phyloP scores from a whole-genome alignment of 2,113 vertebrate genomes.

The Toxotes chatareus region DNA sequence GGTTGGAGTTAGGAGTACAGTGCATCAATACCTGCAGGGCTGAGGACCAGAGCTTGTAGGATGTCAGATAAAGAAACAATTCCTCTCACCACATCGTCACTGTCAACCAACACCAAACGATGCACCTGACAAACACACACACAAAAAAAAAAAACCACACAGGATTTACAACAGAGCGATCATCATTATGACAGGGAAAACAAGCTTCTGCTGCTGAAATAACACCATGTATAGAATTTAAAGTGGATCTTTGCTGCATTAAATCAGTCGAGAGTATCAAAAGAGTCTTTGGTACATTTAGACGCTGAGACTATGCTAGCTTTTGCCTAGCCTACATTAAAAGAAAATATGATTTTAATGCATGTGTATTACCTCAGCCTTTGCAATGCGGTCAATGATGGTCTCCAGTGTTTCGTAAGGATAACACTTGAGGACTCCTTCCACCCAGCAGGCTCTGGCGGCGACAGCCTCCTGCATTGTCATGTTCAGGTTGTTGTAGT shows the following conservation, averaged over 20 bases:
- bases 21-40: slow-evolving; percentile 95
- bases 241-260: background rate
- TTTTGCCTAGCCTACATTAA: background rate
- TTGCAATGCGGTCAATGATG: slow-evolving; percentile 91
- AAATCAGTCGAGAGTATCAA: background rate
- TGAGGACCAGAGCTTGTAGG: slow-evolving; percentile 95
- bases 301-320: background rate
- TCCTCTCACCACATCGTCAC: slow-evolving; percentile 88
- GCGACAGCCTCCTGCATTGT: slow-evolving; percentile 89
- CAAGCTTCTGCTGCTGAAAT: background rate
- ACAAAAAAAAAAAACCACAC: background rate
- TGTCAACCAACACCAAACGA: slow-evolving; percentile 94
- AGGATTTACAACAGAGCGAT: background rate
- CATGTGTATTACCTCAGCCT: slow-evolving; percentile 87
- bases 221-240: background rate
- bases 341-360: background rate
- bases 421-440: slow-evolving; percentile 95
- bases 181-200: no score
- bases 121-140: slow-evolving; percentile 88
- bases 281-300: background rate
- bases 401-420: slow-evolving; percentile 91
- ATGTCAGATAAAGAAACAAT: slow-evolving; percentile 97
- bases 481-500: slow-evolving; percentile 95
- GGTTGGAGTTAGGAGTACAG: slow-evolving; percentile 87
- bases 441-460: slow-evolving; percentile 86